Evolutionary conservation across 2,888 invertebrate genomes (phyloP).

Genomic region (Oxystoma pomonae): DNA sequence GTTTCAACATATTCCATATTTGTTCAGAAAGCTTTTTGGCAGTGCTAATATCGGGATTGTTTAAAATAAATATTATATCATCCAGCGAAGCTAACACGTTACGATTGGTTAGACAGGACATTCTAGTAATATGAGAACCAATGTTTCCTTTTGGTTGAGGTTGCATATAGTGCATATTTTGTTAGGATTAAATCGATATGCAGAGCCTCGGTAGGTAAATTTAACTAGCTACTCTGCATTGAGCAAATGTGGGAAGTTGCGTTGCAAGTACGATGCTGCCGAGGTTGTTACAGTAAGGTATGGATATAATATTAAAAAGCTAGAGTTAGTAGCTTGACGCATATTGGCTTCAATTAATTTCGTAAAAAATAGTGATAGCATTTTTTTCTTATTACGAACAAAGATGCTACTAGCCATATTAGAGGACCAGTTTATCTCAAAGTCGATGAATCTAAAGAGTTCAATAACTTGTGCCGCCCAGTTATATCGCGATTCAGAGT

Average conservation of each 20-base stretch:
- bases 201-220: background rate
- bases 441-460: too few relatives aligned
- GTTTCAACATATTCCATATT: background rate
- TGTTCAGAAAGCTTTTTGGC: background rate
- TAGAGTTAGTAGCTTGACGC: too few relatives aligned
- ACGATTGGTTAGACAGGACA: background rate
- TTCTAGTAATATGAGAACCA: background rate
- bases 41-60: background rate
- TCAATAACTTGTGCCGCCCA: too few relatives aligned
- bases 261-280: background rate
- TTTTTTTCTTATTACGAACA: too few relatives aligned
- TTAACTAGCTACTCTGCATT: background rate
- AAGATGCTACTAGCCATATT: too few relatives aligned
- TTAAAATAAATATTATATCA: background rate
- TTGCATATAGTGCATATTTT: background rate
- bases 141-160: background rate
- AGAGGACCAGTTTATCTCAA: too few relatives aligned
- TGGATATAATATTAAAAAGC: background rate
- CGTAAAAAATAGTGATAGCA: too few relatives aligned
- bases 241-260: background rate
- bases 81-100: background rate
- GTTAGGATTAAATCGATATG: background rate
- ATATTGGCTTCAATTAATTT: too few relatives aligned
- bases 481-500: too few relatives aligned
- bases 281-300: background rate